These are phyloP conservation scores for Odontamblyopus rebecca DNA, from an alignment of 2,797 vertebrate species.

Conservation along the genomic window DNA sequence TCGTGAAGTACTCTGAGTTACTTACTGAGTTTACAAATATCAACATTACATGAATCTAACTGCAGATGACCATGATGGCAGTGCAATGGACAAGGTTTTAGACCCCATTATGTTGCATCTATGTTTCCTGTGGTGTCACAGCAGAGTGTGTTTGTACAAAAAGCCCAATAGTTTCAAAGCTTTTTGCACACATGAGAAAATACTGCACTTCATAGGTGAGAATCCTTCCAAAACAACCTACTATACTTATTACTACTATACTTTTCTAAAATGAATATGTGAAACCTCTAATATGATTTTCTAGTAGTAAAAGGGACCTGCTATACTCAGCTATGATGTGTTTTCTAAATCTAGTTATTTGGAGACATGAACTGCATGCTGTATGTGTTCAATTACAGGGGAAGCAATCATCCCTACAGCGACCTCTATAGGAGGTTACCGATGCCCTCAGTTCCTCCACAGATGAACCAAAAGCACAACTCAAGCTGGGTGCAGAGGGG, in stretches of 20 bases:
- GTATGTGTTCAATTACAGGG: constrained; percentile 17
- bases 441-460: constrained; percentile 7
- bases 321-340: background rate
- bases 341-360: constrained; percentile 1
- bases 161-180: background rate
- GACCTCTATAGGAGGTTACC: constrained; percentile 30
- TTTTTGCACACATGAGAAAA: background rate
- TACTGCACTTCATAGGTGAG: background rate
- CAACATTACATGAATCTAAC: background rate
- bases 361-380: constrained; percentile 13
- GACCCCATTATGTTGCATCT: background rate
- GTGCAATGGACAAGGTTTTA: too few relatives aligned
- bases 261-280: constrained; percentile 26
- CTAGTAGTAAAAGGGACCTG: constrained; percentile 3
- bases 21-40: background rate
- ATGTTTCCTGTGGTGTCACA: background rate
- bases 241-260: too few relatives aligned
- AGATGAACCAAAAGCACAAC: constrained; percentile 12
- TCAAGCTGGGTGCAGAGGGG: constrained; percentile 33
- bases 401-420: constrained; percentile 37
- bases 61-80: background rate
- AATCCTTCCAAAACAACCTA: constrained; percentile 9
- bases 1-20: too few relatives aligned
- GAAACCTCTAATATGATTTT: constrained; percentile 30
- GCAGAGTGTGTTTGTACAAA: background rate